Base-by-base conservation (phyloP, 2,888 invertebrate species). In the Mythimna impura region DNA sequence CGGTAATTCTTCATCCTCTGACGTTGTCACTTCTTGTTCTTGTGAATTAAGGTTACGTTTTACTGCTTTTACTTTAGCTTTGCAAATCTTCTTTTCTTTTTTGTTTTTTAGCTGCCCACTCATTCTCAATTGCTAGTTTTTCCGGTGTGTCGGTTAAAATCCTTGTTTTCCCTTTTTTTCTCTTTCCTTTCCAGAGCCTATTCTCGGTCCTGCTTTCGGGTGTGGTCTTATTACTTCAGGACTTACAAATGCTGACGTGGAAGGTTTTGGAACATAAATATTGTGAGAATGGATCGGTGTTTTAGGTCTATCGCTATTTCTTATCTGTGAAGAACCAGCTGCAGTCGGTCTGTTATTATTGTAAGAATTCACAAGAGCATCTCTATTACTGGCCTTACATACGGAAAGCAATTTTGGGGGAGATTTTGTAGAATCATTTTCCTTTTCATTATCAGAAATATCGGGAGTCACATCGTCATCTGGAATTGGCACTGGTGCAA, bases 101-200 rank as follows among this genome's bases (percentile, higher is more conserved):
- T 9, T 25, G 55, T 55, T 25, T 22, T 25, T 22, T 55, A 55
- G 25, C n/a, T n/a, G 54, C 55, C 55, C 22, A 55, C 22, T 55
- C 55, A 55, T 25, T 55, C 22, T 55, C 55, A 22, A 55, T 55
- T 55, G 55, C 55, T 10, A 55, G 55, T 55, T 55, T 55, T 25
- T 55, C 55, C 2, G 55, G 55, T 55, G 55, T 55, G 55, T 55
- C 55, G 0, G 55, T 25, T 12, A 55, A 55, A 55, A 55, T 55
- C 12, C 22, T 55, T 4, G 55, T 55, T 7, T 20, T 12, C 5
- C 55, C 54, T 55, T 25, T 55, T 55, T 25, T 25, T 25, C 55
- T 22, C 55, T 22, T 10, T 25, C 55, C 22, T 55, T 55, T 55
- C 22, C 22, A 25, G 22, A 22, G 12, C 55, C 22, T 25, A 25